Evolutionary conservation across 2,797 vertebrate species (phyloP), one percentile per base, ranked within the genome.

Genomic region (Phrynocephalus guinanensis): DNA sequence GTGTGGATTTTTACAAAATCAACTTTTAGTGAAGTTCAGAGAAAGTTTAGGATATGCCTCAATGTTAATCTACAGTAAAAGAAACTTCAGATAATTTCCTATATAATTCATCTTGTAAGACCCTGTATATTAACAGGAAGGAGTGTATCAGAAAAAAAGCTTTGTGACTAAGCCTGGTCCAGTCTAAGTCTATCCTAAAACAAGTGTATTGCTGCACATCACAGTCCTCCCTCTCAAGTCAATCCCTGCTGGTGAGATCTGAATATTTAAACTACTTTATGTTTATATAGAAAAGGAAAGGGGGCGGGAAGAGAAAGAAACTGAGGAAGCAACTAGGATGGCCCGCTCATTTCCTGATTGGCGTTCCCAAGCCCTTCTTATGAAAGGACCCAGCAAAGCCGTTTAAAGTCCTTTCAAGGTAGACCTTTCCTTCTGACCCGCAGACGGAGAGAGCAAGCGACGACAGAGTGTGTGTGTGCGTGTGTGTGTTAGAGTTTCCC

Each of bases 371-470:
- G 20, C 79, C 38, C 56, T 67, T 63, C 79, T 82, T 48, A 68
- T 82, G 81, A 76, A 82, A 16, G 30, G 48, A 38, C 30, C 48
- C 71, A 88, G 82, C 82, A 84, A 88, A 84, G 77, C 82, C 77
- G 80, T 85, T 81, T 85, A 88, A 85, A 82, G 71, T 24, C 48
- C 83, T 18, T 24, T 85, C 70, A 56, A 88, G 60, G 79, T 67
- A 75, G 16, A 85, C 83, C n/a, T n/a, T 81, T 88, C 71, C 48
- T 70, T 18, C 83, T 78, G 83, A 85, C 52, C 87, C 70, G 10
- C 38, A 5, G 24, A 48, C 38, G 20, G 22, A 16, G 9, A 15
- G 7, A 44, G n/a, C n/a, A 30, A 33, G 44, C 10, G 72, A 18
- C 28, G 11, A 38, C 13, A 18, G 72, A 73, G 71, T 18, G 82